Conservation (phyloP, 2,797 vertebrate genomes). For the Pampus argenteus region DNA sequence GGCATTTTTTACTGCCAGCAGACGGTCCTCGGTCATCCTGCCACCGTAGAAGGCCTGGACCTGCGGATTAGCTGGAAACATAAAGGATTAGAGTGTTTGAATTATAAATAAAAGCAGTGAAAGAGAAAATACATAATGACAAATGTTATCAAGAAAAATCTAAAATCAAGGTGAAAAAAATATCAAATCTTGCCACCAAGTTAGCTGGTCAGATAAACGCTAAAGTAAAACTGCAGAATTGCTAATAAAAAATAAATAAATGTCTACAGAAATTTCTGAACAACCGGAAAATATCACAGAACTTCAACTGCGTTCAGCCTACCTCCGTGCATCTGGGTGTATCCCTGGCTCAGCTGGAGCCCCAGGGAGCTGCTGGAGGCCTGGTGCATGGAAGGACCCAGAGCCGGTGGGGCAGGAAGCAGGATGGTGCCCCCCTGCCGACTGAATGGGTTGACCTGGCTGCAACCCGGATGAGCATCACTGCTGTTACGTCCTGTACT, state of each 20-base stretch:
- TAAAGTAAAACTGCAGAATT: neutral
- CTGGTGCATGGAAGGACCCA: slow-evolving; percentile 49
- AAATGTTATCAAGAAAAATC: neutral
- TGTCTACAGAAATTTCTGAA: neutral
- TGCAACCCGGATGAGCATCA: neutral
- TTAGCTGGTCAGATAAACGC: neutral
- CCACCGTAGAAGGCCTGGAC: slow-evolving; percentile 84
- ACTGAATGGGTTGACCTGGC: slow-evolving; percentile 61
- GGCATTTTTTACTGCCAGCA: slow-evolving; percentile 84
- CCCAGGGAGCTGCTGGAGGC: slow-evolving; percentile 66
- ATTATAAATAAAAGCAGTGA: neutral
- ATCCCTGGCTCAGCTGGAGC: slow-evolving; percentile 74
- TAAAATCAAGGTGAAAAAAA: neutral
- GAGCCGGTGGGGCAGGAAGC: slow-evolving; percentile 64
- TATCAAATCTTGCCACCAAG: neutral
- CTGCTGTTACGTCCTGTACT: slow-evolving; percentile 16
- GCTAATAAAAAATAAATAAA: neutral
- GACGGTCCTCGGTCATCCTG: slow-evolving; percentile 80
- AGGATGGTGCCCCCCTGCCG: slow-evolving; percentile 71
- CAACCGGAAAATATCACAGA: neutral
- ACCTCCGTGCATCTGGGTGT: slow-evolving; percentile 82
- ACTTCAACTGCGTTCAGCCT: neutral
- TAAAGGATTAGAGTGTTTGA: neutral
- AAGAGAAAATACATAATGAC: neutral
- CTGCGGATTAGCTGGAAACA: slow-evolving; percentile 64